A percentile compares a stretch with the other conserved stretches of the same genome.
Conservation (phyloP, 2,888 invertebrate species). For the Drosophila histrio region DNA sequence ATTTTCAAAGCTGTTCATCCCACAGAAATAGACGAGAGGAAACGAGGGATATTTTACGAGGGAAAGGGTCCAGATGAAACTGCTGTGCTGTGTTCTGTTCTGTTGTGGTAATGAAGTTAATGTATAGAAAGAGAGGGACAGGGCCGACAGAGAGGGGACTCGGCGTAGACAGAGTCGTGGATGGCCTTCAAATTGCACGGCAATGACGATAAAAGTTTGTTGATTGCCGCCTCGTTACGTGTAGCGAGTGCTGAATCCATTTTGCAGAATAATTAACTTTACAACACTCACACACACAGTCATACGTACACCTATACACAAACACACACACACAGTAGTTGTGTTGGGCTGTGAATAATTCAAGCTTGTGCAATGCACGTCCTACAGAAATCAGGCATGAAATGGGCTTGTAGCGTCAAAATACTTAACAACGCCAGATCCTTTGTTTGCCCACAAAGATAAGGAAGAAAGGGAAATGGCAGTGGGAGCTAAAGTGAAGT, state of each 20-base stretch:
- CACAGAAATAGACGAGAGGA: slow-evolving; percentile 3
- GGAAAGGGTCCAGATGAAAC: slow-evolving; percentile 39
- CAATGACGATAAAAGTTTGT: slow-evolving; percentile 54
- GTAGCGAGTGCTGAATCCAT: slow-evolving; percentile 61
- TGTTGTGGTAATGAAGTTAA: slow-evolving; percentile 73
- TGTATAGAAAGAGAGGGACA: slow-evolving; percentile 25
- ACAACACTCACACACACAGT: slow-evolving; percentile 24
- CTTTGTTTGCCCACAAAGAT: slow-evolving; percentile 13
- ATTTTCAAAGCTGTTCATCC: slow-evolving; percentile 63
- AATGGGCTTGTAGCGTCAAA: slow-evolving; percentile 33
- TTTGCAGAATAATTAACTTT: slow-evolving; percentile 67
- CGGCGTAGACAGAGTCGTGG: slow-evolving; percentile 19
- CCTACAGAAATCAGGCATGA: slow-evolving; percentile 34
- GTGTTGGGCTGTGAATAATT: slow-evolving; percentile 24
- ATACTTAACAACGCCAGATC: slow-evolving; percentile 23
- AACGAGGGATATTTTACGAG: slow-evolving; percentile 49
- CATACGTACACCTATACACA: neutral
- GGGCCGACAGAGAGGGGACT: neutral
- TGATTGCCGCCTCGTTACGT: slow-evolving; percentile 56
- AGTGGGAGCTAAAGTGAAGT: neutral
- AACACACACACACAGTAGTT: neutral
- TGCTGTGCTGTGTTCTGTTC: slow-evolving; percentile 19
- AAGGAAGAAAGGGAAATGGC: neutral
- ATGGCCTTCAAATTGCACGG: slow-evolving; percentile 50
- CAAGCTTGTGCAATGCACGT: slow-evolving; percentile 21